A percentile compares a stretch with the other conserved stretches of the same genome.
Evolutionary conservation across 2,113 vertebrate species (phyloP).

Genomic region (Arizona elegans): DNA sequence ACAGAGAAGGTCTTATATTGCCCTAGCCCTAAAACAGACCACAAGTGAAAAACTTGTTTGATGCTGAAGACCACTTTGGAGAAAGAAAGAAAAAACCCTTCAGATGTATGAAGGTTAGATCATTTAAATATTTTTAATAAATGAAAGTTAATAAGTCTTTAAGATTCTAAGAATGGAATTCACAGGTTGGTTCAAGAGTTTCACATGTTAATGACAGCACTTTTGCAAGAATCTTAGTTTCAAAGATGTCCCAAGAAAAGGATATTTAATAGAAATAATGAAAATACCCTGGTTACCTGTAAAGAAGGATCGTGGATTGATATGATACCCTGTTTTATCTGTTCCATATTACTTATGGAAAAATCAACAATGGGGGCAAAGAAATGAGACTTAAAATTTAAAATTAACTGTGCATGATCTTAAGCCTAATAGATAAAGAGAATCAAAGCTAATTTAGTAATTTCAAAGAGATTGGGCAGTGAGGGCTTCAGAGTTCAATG

Average conservation of each 20-base stretch:
- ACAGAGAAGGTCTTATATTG: background rate
- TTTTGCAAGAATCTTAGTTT: background rate
- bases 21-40: background rate
- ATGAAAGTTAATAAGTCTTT: background rate
- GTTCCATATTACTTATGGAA: background rate
- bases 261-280: background rate
- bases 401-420: background rate
- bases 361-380: background rate
- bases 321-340: conserved; percentile 18
- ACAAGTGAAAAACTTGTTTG: background rate
- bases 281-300: conserved; percentile 2
- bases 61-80: background rate
- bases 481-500: background rate
- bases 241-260: conserved; percentile 7
- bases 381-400: background rate
- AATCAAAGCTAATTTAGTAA: background rate
- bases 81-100: background rate
- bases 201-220: background rate
- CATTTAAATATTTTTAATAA: conserved; percentile 1
- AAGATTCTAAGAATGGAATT: background rate
- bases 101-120: background rate
- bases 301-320: background rate
- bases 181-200: background rate
- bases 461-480: background rate
- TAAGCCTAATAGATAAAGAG: background rate